Base-by-base conservation (phyloP, 2,888 invertebrate species). In the Hyles lineata region DNA sequence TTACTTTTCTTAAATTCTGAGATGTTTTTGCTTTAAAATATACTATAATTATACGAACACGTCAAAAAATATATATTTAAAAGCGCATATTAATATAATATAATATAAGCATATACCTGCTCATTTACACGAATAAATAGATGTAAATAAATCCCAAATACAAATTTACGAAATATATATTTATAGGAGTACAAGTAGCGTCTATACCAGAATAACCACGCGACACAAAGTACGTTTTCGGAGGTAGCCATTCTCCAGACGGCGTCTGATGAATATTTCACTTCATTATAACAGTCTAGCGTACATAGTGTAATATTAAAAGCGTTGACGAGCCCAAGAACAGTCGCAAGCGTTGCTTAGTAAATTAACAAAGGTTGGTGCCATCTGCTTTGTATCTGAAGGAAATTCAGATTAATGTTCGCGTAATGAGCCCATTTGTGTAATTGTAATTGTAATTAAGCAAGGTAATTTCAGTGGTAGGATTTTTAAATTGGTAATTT, bases 191-290 rank as follows among this genome's bases (percentile, higher is more conserved):
- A 63, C 6, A 67, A 15, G 52, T 32, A 32, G 19, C 23, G 21
- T 55, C 73, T 75, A 74, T 73, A 74, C 72, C 82, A 80, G 87
- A 88, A 87, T 89, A 88, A 75, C 77, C 77, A 73, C 76, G 74
- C 70, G 75, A 76, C 76, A 76, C 74, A 75, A 77, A 80, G 79
- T 82, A 82, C 83, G 83, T 86, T 89, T 90, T 88, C 79, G 85
- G 78, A 82, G 84, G 85, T 80, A 84, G 86, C 82, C 82, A 79
- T 85, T 89, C 90, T 91, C 90, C 87, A 93, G 93, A 92, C 92
- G 85, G 81, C 78, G 83, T 79, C 89, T 92, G 89, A 92, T 94
- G 92, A 93, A 93, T 94, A 93, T 92, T 92, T 93, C 90, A 92
- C 90, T 89, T 93, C 92, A 93, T 93, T 93, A 93, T 88, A 89